phyloP scores from a whole-genome alignment of 2,888 invertebrate genomes.

The Microchrysa polita region DNA sequence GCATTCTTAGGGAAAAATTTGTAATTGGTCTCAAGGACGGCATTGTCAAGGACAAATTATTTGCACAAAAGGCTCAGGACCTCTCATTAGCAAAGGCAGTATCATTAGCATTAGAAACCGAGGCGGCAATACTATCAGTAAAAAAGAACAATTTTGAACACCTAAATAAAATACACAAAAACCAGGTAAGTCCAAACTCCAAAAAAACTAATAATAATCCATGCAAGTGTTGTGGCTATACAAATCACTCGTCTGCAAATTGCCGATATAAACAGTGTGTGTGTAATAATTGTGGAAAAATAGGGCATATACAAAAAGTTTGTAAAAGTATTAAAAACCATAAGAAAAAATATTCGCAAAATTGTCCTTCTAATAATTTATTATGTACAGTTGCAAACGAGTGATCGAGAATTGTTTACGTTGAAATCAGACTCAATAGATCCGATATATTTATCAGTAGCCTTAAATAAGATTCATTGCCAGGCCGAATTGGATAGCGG shows the following conservation, averaged over 20 bases:
- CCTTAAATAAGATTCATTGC: neutral
- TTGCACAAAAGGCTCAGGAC: conserved; percentile 40
- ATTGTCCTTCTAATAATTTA: too few relatives aligned
- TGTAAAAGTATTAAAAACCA: too few relatives aligned
- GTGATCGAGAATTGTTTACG: neutral
- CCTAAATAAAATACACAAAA: neutral
- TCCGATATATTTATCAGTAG: neutral
- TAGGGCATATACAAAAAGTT: neutral
- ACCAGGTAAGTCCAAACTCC: neutral
- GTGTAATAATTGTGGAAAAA: conserved; percentile 9
- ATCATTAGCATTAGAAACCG: neutral
- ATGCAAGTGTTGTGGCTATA: neutral
- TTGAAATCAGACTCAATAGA: neutral
- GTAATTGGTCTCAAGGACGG: too few relatives aligned
- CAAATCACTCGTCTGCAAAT: neutral
- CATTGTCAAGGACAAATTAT: conserved; percentile 49
- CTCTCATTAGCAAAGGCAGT: neutral
- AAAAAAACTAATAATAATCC: neutral
- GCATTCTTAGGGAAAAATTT: too few relatives aligned
- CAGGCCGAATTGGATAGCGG: conserved; percentile 5
- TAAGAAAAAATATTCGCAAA: too few relatives aligned
- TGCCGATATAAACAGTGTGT: neutral
- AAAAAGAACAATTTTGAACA: neutral
- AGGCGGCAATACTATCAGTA: neutral
- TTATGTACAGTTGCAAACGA: too few relatives aligned